Base-by-base conservation (phyloP, 2,113 vertebrate genomes). In the Microcebus jonahi region DNA sequence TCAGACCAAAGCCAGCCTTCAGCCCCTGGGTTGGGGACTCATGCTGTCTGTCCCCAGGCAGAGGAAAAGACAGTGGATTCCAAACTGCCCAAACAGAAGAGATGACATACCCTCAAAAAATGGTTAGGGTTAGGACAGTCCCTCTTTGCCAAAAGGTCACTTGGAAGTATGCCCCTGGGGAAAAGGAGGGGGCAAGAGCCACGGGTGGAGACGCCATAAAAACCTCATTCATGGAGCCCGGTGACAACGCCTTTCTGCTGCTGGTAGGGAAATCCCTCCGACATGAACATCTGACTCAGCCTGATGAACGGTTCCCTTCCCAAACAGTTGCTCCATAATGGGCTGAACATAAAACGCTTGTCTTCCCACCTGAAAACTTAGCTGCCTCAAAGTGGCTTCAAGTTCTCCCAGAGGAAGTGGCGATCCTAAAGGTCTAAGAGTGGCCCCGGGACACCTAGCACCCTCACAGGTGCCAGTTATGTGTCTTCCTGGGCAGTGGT, bases 291-390 rank as follows among this genome's bases (percentile, higher is more conserved):
- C 29, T 21, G 8, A 53, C 93, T 61, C 53, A 59, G 75, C 13
- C 59, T 63, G 81, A 90, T 87, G 75, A 95, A 93, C 97, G 88
- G 89, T 91, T 93, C 79, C 91, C 89, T 94, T 96, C 90, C 92
- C 31, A 90, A 75, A 88, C 70, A 70, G 53, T 59, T 18, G 36
- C 45, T 91, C 67, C 75, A 63, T 25, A 39, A 59, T 11, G 39
- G 57, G 45, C 79, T 75, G 57, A 79, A 93, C 96, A 93, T 39
- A 39, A 68, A 95, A 79, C 48, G 31, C 73, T 87, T 89, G 93
- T 92, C 73, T 85, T 29, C 81, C 55, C 23, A 14, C 84, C 57
- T 27, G 88, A 71, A 59, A 65, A 45, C 45, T 34, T 23, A 27
- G 73, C 91, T 95, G 61, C 76, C 6, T 82, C 57, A 36, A 92